A percentile compares a stretch with the other conserved stretches of the same genome.
Evolutionary conservation across 2,797 vertebrate species (phyloP).

Genomic region (Serranus cabrilla): DNA sequence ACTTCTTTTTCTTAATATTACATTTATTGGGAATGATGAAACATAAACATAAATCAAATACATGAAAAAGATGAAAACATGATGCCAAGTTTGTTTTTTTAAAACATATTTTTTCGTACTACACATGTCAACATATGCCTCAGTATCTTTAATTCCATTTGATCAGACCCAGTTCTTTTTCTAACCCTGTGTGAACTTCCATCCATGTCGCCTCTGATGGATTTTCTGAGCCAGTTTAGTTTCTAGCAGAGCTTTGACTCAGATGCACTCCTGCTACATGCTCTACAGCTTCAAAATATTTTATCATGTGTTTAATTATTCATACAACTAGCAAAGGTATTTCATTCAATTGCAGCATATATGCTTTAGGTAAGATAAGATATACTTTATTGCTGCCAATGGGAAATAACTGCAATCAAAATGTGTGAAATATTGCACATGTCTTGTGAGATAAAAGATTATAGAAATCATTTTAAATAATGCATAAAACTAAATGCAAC

Average conservation of each 20-base stretch:
- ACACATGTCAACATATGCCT: not conserved
- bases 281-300: constrained; percentile 1
- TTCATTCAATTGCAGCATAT: constrained; percentile 13
- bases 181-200: not conserved
- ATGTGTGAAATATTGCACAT: too few relatives aligned
- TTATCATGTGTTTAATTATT: constrained; percentile 6
- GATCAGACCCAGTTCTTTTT: not conserved
- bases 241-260: not conserved
- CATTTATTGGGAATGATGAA: not conserved
- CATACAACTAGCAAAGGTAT: not conserved
- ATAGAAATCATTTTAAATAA: too few relatives aligned
- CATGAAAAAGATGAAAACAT: too few relatives aligned
- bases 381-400: too few relatives aligned
- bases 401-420: too few relatives aligned
- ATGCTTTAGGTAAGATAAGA: too few relatives aligned
- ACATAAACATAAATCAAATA: not conserved
- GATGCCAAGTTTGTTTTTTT: not conserved
- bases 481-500: too few relatives aligned
- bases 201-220: not conserved
- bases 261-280: not conserved
- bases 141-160: not conserved
- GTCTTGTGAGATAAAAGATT: too few relatives aligned
- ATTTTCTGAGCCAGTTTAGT: not conserved
- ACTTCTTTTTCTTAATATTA: not conserved
- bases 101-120: too few relatives aligned